Base-by-base conservation (phyloP, 2,888 invertebrate genomes). In the Flexamia atlantica region DNA sequence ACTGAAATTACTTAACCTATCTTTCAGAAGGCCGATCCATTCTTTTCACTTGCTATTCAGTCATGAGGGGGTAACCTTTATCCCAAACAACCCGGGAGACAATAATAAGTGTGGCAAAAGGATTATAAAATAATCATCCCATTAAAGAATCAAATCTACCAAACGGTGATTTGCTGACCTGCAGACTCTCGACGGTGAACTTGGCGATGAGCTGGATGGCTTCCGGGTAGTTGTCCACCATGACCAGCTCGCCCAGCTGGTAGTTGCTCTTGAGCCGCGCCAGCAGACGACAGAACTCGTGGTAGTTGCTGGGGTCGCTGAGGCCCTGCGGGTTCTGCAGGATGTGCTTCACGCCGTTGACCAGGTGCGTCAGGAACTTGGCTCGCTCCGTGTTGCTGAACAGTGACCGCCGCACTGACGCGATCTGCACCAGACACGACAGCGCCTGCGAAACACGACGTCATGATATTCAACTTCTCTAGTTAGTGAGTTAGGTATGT, bases 261-360 rank as follows among this genome's bases (percentile, higher is more conserved):
- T 99, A 99, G 92, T 99, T 99, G 46, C 98, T 97, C 91, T 99
- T 99, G 76, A 99, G 92, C 12, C 99, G 94, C 10, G 99, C 98
- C 85, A 99, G 92, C 64, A 99, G 92, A 0, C 99, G 95, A 90
- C 99, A 99, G 92, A 99, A 99, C 91, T 99, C 99, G 91, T 99
- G 99, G 91, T 99, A 99, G 90, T 98, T 98, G 53, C 95, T 95
- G 9, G 98, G 95, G 90, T 99, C 98, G 85, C 97, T 96, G 30
- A 99, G 91, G 82, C 97, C 97, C 93, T 97, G 97, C 4, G 99
- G 97, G 90, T 98, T 98, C 88, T 97, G 97, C 85, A 99, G 90
- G 89, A 99, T 98, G 88, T 96, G 94, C 88, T 97, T 95, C 0
- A 99, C 98, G 1, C 99, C 99, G 87, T 94, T 95, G 0, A 98